Evolutionary conservation across 2,888 invertebrate genomes (phyloP).

Genomic region (Watsonalla cultraria): DNA sequence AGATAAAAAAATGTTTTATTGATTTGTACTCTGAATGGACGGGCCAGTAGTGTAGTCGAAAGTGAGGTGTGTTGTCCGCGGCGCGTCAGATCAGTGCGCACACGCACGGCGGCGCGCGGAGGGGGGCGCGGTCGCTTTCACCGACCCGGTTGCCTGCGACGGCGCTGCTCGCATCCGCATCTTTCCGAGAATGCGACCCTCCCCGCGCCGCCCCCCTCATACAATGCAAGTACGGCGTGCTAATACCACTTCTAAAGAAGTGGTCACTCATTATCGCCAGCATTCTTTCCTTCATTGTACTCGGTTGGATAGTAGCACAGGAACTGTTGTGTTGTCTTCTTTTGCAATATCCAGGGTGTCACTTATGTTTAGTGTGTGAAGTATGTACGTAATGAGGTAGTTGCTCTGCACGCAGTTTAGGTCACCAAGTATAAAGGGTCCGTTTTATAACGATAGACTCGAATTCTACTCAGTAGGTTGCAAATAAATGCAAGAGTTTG

Average conservation of each 20-base stretch:
- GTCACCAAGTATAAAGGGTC: too few relatives aligned
- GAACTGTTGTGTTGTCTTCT: not conserved
- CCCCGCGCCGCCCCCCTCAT: slow-evolving; percentile 7
- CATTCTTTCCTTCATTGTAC: slow-evolving; percentile 19
- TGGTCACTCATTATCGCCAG: slow-evolving; percentile 2
- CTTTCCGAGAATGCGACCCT: slow-evolving; percentile 6
- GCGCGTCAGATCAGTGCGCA: not conserved
- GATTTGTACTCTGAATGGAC: too few relatives aligned
- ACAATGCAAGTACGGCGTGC: slow-evolving; percentile 3
- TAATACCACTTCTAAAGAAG: not conserved
- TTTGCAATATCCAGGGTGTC: too few relatives aligned
- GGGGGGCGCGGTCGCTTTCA: slow-evolving; percentile 5
- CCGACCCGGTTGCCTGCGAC: not conserved
- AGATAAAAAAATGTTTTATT: too few relatives aligned
- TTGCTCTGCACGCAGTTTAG: too few relatives aligned
- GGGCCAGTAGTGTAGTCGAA: not conserved
- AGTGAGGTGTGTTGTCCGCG: not conserved
- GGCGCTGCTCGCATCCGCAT: not conserved
- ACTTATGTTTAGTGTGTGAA: too few relatives aligned
- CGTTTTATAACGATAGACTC: too few relatives aligned
- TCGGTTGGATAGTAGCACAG: slow-evolving; percentile 11
- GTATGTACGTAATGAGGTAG: too few relatives aligned
- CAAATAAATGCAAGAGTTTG: too few relatives aligned
- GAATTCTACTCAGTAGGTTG: too few relatives aligned
- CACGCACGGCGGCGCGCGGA: slow-evolving; percentile 10